Conservation (phyloP, 2,797 vertebrate species). For the Discoglossus pictus region DNA sequence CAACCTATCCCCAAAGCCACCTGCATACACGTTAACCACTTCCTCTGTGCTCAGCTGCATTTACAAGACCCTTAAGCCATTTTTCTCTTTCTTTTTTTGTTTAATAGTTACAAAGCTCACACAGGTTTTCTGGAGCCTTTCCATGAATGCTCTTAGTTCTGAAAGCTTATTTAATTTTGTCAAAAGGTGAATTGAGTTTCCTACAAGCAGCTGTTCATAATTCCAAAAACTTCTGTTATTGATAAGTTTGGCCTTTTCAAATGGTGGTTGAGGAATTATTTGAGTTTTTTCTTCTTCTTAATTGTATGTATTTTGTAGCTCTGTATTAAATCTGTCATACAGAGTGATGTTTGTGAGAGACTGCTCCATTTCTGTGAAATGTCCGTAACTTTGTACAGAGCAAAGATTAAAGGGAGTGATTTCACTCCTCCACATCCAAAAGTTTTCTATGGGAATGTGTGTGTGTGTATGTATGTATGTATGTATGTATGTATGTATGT, state of each 20-base stretch:
- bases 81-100: constrained; percentile 34
- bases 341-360: background rate
- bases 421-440: too few species aligned
- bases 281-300: too few species aligned
- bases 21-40: constrained; percentile 50
- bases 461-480: too few species aligned
- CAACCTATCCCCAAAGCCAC: constrained; percentile 38
- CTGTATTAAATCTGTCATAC: too few species aligned
- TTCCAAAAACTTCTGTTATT: constrained; percentile 1
- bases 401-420: too few species aligned
- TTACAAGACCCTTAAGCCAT: constrained; percentile 41
- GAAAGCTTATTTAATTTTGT: constrained; percentile 54
- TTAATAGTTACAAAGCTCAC: background rate
- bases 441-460: too few species aligned
- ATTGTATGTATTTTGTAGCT: too few species aligned
- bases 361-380: too few species aligned
- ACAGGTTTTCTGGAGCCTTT: constrained; percentile 58
- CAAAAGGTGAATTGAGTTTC: constrained; percentile 51
- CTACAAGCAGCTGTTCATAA: constrained; percentile 35
- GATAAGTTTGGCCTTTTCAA: background rate
- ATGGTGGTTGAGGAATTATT: too few species aligned
- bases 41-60: constrained; percentile 62
- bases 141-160: constrained; percentile 64
- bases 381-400: too few species aligned
- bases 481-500: too few species aligned